phyloP scores from a whole-genome alignment of 1,140 invertebrate genomes.

The Orius laevigatus region DNA sequence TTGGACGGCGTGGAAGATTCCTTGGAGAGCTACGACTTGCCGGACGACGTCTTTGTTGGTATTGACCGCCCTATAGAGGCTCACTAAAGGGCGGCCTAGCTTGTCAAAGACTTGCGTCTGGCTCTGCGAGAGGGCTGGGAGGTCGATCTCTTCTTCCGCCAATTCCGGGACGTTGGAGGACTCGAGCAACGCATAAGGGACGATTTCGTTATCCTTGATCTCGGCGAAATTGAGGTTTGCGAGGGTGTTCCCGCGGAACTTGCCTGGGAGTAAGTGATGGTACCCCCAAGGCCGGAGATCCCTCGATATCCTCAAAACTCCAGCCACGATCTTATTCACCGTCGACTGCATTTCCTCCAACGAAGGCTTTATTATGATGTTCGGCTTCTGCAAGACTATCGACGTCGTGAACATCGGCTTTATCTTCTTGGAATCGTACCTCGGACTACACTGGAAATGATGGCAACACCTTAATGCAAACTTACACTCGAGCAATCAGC shows the following conservation, averaged over 20 bases:
- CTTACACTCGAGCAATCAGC: constrained; percentile 40
- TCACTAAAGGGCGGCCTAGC: neutral
- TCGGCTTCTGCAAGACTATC: constrained; percentile 44
- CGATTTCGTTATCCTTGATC: neutral
- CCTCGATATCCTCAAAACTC: constrained; percentile 43
- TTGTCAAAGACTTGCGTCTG: constrained; percentile 3
- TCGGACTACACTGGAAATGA: neutral
- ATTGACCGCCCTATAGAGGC: neutral
- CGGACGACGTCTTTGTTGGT: constrained; percentile 17
- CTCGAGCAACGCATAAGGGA: neutral
- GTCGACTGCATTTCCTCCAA: constrained; percentile 55
- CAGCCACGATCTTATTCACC: constrained; percentile 44
- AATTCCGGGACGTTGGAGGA: neutral
- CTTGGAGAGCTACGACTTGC: constrained; percentile 13
- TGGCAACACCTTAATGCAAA: constrained; percentile 22
- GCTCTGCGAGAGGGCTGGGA: neutral
- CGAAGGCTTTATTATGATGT: constrained; percentile 37
- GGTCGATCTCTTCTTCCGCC: constrained; percentile 2
- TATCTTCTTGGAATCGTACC: constrained; percentile 4
- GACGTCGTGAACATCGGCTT: constrained; percentile 30
- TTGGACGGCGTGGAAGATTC: constrained; percentile 9
- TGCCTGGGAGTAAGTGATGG: neutral
- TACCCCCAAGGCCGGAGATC: constrained; percentile 26
- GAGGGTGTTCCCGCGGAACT: neutral
- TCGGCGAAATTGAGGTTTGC: neutral